Base-by-base conservation (phyloP, 2,797 vertebrate species). In the Podarcis siculus region DNA sequence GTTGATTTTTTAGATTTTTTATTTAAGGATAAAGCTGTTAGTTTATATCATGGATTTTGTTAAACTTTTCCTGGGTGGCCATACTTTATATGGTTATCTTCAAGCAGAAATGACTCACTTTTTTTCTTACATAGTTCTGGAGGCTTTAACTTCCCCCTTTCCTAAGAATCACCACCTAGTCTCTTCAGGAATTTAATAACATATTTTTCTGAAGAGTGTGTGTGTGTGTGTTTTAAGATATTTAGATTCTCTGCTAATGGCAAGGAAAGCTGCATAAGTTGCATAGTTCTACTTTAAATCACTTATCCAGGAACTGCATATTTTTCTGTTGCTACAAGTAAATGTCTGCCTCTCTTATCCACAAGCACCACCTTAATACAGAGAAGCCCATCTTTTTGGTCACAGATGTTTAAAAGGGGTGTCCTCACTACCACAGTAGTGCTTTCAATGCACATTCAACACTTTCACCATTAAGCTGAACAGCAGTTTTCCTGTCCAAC, bases 401-500 rank as follows among this genome's bases (percentile, higher is more conserved):
- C 69, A 73, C 55, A 81, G 30, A 37, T 69, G 39, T 35, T 71
- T 86, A 67, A 79, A 49, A 49, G 9, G n/a, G 10, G 49, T 45
- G 12, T n/a, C 25, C 67, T 13, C 8, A 1, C 13, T 23, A 55
- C 17, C 72, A 13, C 23, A 42, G 32, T 6, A 30, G 19, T 23
- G 0, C 42, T 35, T 30, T 4, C 9, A 19, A 81, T 79, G 8
- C 1, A 25, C 45, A 69, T n/a, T n/a, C 79, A 3, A 0, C 1
- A 15, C 3, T 45, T 64, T 85, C 37, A 30, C 9, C 4, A 17
- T n/a, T 81, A 39, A 77, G 66, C 71, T 32, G 1, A 7, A 4
- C 30, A 10, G 61, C 45, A 82, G 21, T 45, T 87, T 90, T 73
- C 37, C 67, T 19, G 21, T 89, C 30, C 71, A 79, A 87, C 42